These are phyloP conservation scores for Liparis tanakae DNA, from an alignment of 2,797 vertebrate genomes.

Conservation along the genomic window DNA sequence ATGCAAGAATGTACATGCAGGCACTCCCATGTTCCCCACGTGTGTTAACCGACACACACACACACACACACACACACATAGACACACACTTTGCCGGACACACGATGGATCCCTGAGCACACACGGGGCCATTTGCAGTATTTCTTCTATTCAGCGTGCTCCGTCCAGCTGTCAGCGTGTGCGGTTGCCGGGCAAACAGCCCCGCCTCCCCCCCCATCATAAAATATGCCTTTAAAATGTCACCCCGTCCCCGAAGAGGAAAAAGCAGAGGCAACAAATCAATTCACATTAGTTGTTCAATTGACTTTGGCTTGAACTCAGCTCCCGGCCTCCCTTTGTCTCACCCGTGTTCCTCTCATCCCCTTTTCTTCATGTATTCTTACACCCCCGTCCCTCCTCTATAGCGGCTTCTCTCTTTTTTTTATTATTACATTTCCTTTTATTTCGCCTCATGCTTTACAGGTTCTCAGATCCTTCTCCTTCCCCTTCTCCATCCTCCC, in stretches of 20 bases:
- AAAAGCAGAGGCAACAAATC: constrained; percentile 83
- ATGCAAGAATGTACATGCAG: constrained; percentile 15
- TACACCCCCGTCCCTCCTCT: constrained; percentile 6
- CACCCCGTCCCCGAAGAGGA: constrained; percentile 81
- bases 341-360: constrained; percentile 26
- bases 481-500: constrained; percentile 27
- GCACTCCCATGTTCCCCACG: constrained; percentile 22
- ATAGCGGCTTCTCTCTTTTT: neutral
- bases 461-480: constrained; percentile 32
- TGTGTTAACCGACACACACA: constrained; percentile 41
- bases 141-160: constrained; percentile 73
- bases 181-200: constrained; percentile 74
- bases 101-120: constrained; percentile 58
- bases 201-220: constrained; percentile 76
- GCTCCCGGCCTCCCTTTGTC: constrained; percentile 61
- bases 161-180: constrained; percentile 74
- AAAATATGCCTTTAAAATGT: constrained; percentile 87
- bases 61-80: constrained; percentile 52
- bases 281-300: constrained; percentile 88
- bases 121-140: constrained; percentile 71
- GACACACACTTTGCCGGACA: constrained; percentile 43
- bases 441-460: constrained; percentile 19
- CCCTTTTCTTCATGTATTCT: constrained; percentile 7
- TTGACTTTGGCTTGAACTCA: constrained; percentile 85
- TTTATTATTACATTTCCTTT: neutral